A percentile compares a stretch with the other conserved stretches of the same genome.
These are phyloP conservation scores for Lepus americanus DNA, from an alignment of 2,113 vertebrate species.

Conservation along the genomic window DNA sequence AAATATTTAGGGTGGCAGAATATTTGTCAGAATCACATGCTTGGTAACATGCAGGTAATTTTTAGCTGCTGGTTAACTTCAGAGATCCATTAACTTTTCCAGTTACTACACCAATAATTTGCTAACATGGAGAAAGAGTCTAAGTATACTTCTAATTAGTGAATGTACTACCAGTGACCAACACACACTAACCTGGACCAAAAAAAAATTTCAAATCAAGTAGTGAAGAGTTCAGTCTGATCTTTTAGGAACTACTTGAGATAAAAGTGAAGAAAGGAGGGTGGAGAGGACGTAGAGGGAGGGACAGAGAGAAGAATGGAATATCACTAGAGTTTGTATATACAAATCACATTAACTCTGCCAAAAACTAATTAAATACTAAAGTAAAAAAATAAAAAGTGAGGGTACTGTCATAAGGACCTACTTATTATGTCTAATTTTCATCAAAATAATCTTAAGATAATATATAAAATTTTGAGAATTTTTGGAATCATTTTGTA, in stretches of 20 bases:
- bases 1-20: slow-evolving; percentile 50
- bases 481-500: neutral
- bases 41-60: slow-evolving; percentile 21
- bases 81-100: slow-evolving; percentile 56
- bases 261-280: neutral
- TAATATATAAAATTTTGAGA: neutral
- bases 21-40: slow-evolving; percentile 28
- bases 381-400: no score
- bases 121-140: slow-evolving; percentile 28
- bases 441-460: slow-evolving; percentile 12
- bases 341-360: no score
- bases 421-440: neutral
- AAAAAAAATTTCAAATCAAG: neutral
- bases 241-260: neutral
- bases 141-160: neutral
- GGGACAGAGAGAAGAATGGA: no score
- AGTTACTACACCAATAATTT: slow-evolving; percentile 35
- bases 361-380: no score
- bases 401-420: neutral
- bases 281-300: no score
- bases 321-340: no score
- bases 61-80: slow-evolving; percentile 45
- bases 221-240: slow-evolving; percentile 10
- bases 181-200: neutral
- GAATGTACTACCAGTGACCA: slow-evolving; percentile 32